Evolutionary conservation across 2,888 invertebrate genomes (phyloP), one percentile per base, ranked within the genome.

Genomic region (Phasia obesa): DNA sequence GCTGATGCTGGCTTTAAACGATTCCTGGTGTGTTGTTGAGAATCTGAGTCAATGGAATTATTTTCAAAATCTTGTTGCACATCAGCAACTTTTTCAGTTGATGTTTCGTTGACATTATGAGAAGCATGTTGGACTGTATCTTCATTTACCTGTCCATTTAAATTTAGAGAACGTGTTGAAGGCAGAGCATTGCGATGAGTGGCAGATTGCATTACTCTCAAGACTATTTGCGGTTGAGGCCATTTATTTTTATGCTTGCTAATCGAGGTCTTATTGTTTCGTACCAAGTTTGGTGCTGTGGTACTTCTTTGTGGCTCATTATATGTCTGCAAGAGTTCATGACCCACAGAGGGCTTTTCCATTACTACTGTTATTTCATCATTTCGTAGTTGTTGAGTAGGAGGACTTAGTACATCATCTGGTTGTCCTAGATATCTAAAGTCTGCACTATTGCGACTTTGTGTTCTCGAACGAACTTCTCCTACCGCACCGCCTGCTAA

Each of bases 31-130:
- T 81, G 76, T 19, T 86, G 88, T 31, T 88, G 89, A 3, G 90
- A 88, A 59, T 90, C 90, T 1, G 87, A 88, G 64, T 91, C 91
- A 7, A 91, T 91, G 6, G 91, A 91, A 80, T 91, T 91, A 69
- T 90, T 91, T 78, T 91, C 91, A 64, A 91, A 90, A 64, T 91
- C 91, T 77, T 90, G 90, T 11, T 89, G 87, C 35, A 86, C 80
- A 44, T 88, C 89, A 0, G 88, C 65, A 1, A 87, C 88, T 73
- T 90, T 90, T 73, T 90, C 90, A 1, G 90, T 89, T 3, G 90
- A 88, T 0, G 85, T 84, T 59, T 87, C 86, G 64, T 85, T 87
- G 2, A 75, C 55, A 67, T 86, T 86, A 19, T 84, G 76, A 4
- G 73, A 59, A 9, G 62, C 55, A 60, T 53, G 59, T 4, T 69